Conservation (phyloP, 2,113 vertebrate species). For the Podilymbus podiceps region DNA sequence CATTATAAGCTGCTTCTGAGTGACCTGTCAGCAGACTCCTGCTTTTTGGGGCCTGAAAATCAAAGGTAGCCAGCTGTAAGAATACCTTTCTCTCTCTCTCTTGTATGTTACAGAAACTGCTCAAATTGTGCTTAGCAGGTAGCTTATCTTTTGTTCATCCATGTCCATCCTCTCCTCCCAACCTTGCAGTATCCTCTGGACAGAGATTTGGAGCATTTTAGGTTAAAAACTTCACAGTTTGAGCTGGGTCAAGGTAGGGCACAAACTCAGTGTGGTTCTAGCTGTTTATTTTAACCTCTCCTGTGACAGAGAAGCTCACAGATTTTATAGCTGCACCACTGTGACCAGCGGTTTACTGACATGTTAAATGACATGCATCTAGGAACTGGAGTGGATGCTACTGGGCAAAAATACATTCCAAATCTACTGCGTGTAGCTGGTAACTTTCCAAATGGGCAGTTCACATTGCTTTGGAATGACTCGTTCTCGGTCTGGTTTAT, state of each 20-base stretch:
- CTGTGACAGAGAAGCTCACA: not conserved
- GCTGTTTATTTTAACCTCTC: not conserved
- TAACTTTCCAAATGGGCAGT: not conserved
- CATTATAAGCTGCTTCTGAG: not conserved
- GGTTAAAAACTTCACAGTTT: not conserved
- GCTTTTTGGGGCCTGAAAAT: not conserved
- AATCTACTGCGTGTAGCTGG: slow-evolving; percentile 9
- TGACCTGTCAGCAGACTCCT: not conserved
- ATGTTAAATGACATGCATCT: not conserved
- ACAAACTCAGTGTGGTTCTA: not conserved
- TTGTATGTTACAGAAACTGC: not conserved
- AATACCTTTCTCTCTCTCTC: not conserved
- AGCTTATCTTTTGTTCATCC: not conserved
- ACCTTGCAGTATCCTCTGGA: not conserved
- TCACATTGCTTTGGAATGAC: slow-evolving; percentile 16
- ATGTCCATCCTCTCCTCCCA: not conserved
- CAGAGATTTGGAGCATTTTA: not conserved
- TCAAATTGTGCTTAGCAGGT: not conserved
- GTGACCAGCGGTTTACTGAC: not conserved
- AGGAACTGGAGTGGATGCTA: slow-evolving; percentile 19
- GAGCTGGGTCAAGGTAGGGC: not conserved
- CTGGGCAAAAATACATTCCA: slow-evolving; percentile 47
- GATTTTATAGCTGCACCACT: not conserved
- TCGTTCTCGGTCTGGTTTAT: not conserved
- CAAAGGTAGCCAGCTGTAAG: not conserved